Base-by-base conservation (phyloP, 2,888 invertebrate species). In the Diaphora mendica region DNA sequence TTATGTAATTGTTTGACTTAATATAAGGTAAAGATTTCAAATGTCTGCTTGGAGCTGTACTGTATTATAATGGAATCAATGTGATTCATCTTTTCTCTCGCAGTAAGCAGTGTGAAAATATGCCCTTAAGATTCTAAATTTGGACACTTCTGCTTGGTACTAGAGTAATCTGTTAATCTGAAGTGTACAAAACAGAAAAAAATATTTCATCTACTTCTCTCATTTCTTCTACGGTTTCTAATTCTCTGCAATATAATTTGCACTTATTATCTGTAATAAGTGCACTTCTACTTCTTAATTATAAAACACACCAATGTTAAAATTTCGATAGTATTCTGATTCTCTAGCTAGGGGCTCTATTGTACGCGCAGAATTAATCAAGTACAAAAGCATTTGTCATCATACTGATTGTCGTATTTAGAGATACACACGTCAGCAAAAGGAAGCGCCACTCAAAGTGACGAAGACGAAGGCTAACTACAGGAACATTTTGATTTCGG, bases 401-500 rank as follows among this genome's bases (percentile, higher is more conserved):
- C 23, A 44, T 42, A 17, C 20, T 30, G 42, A 26, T 68, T 62
- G 59, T 62, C 62, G n/a, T 71, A 66, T n/a, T 59, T 11, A 66
- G 64, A 71, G 30, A 26, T 51, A 59, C 15, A 44, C 44, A 44
- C 30, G 66, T 64, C 30, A 69, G 75, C 44, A 67, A 71, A 70
- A 79, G 76, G 78, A 80, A 80, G 76, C 70, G 44, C 76, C 59
- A 79, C 76, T 84, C 77, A 80, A 59, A 75, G 70, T 79, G 79
- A 81, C 78, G 77, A 76, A 77, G 77, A 75, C 78, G 76, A 76
- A 77, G 77, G 74, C 83, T 81, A 86, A 80, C 85, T 83, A 85
- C 84, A 81, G 83, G 85, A 82, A 88, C 85, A 85, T 88, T 89
- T 89, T 89, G 83, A 84, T 83, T 85, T 87, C 82, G 84, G 84